phyloP scores from a whole-genome alignment of 2,797 vertebrate species.

The Liparis tanakae region DNA sequence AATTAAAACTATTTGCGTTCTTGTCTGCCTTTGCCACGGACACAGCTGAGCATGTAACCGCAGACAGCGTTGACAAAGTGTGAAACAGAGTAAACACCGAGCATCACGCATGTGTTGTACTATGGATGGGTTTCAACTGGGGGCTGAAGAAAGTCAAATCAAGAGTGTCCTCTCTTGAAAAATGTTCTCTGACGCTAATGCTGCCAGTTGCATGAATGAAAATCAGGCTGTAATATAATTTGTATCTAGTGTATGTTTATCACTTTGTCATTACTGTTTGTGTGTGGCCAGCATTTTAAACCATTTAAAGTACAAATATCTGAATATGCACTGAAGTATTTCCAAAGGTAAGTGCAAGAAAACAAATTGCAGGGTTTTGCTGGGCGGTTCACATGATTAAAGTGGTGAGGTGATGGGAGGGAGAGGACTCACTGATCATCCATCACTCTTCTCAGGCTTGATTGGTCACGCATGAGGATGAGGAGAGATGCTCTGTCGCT shows the following conservation, averaged over 20 bases:
- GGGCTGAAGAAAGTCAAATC: slow-evolving; percentile 17
- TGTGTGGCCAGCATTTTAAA: slow-evolving; percentile 2
- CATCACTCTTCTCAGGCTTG: slow-evolving; percentile 62
- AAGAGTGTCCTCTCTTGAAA: slow-evolving; percentile 9
- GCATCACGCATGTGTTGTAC: slow-evolving; percentile 9
- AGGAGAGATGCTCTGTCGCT: slow-evolving; percentile 55
- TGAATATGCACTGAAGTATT: slow-evolving; percentile 7
- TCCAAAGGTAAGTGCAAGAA: slow-evolving; percentile 6
- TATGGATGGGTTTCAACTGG: slow-evolving; percentile 21
- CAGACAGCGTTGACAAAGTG: slow-evolving; percentile 36
- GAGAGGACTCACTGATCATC: slow-evolving; percentile 54
- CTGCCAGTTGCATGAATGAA: slow-evolving; percentile 18
- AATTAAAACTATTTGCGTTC: slow-evolving; percentile 22
- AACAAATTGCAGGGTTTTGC: slow-evolving; percentile 18
- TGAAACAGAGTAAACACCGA: slow-evolving; percentile 41
- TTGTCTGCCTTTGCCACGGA: slow-evolving; percentile 12
- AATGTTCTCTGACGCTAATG: not conserved
- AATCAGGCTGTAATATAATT: slow-evolving; percentile 18
- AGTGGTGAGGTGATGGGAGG: slow-evolving; percentile 26
- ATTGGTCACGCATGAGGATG: slow-evolving; percentile 62
- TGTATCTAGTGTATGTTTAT: slow-evolving; percentile 22
- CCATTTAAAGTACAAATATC: slow-evolving; percentile 27
- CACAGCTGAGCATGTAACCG: slow-evolving; percentile 10
- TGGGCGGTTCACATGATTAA: slow-evolving; percentile 28
- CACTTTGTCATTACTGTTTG: slow-evolving; percentile 21